These are phyloP conservation scores for Nothocercus julius DNA, from an alignment of 2,113 vertebrate species.

Conservation along the genomic window DNA sequence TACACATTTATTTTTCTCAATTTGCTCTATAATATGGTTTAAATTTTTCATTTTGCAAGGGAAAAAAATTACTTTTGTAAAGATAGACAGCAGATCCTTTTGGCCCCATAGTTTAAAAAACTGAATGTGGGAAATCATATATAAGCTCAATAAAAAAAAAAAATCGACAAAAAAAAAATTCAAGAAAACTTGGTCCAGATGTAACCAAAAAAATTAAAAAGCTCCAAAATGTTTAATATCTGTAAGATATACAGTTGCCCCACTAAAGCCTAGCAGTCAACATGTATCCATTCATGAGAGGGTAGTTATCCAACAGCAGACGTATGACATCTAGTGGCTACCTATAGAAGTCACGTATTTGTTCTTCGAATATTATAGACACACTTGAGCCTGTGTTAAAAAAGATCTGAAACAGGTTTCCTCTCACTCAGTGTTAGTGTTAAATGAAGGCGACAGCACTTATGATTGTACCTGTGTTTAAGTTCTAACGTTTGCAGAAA, in stretches of 20 bases:
- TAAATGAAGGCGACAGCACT: not conserved
- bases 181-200: not conserved
- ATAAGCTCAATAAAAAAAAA: not conserved
- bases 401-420: not conserved
- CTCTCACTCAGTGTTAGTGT: not conserved
- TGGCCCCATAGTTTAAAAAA: not conserved
- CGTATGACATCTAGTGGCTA: constrained; percentile 28
- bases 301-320: not conserved
- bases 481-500: not conserved
- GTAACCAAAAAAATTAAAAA: not conserved
- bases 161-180: not conserved
- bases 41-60: not conserved
- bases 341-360: no score
- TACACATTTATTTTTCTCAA: not conserved
- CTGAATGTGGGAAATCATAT: not conserved
- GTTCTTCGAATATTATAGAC: not conserved
- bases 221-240: not conserved
- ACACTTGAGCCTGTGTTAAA: not conserved
- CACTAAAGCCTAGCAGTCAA: not conserved
- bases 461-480: not conserved
- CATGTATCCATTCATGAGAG: not conserved
- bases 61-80: not conserved
- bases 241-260: not conserved
- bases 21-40: not conserved
- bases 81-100: constrained; percentile 6